Conservation (phyloP, 92 coral and sea anemone genomes). For the Parazoanthus atlanticus region DNA sequence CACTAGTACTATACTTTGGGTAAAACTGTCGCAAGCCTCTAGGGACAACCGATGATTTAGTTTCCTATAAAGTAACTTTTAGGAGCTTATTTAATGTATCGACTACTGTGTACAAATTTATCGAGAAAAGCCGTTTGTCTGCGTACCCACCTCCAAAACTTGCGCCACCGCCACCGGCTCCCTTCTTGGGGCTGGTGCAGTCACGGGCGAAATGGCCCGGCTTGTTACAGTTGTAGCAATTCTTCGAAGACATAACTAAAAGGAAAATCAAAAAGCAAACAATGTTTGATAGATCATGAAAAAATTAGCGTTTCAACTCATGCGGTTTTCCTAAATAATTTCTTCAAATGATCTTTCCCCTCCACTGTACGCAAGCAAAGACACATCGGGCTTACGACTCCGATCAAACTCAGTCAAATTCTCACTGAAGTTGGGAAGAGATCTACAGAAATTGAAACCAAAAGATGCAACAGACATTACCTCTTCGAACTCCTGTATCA, state of each 20-base stretch:
- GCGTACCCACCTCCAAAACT: constrained; percentile 36
- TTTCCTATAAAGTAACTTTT: background rate
- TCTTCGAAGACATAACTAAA: constrained; percentile 39
- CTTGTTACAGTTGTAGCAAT: constrained; percentile 41
- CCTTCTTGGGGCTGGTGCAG: constrained; percentile 14
- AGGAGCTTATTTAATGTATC: background rate
- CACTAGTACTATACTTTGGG: too few relatives aligned
- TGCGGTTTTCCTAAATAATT: background rate
- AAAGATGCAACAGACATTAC: background rate
- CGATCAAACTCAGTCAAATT: background rate
- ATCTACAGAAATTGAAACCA: background rate
- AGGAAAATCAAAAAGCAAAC: background rate
- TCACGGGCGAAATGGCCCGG: constrained; percentile 43
- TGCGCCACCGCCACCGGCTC: constrained; percentile 13
- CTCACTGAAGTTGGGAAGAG: background rate
- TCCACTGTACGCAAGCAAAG: background rate
- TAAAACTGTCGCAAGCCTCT: background rate
- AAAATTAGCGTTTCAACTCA: background rate
- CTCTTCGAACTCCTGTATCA: constrained; percentile 47
- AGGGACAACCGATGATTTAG: background rate
- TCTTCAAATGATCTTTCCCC: background rate
- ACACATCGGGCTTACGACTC: constrained; percentile 5
- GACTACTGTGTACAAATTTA: background rate
- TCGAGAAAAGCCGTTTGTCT: background rate
- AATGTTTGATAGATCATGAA: background rate